Conservation (phyloP, 1,140 invertebrate species). For the Tenebrio molitor region DNA sequence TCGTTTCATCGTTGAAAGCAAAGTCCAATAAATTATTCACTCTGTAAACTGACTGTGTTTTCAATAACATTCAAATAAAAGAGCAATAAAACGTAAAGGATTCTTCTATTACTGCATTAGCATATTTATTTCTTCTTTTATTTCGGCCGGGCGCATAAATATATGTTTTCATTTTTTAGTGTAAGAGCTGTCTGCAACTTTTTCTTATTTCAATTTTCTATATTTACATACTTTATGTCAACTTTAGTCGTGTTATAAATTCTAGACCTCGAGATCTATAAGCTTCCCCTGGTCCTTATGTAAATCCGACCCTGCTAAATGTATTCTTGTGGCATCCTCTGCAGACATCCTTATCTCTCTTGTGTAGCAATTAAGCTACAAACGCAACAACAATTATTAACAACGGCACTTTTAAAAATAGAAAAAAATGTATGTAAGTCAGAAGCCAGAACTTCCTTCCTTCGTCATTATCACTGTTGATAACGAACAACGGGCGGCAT, state of each 20-base stretch:
- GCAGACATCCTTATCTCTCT: conserved; percentile 5
- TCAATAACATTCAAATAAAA: neutral
- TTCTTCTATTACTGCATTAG: neutral
- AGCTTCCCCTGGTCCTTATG: conserved; percentile 8
- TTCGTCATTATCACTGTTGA: conserved; percentile 24
- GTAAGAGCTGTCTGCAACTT: neutral
- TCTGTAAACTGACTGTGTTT: too few species aligned
- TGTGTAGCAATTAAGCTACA: conserved; percentile 26
- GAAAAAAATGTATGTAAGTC: conserved; percentile 46
- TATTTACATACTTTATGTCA: conserved; percentile 2
- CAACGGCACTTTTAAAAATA: conserved; percentile 38
- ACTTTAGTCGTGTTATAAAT: conserved; percentile 2
- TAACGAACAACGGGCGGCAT: conserved; percentile 24
- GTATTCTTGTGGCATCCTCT: conserved; percentile 16
- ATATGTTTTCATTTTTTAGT: neutral
- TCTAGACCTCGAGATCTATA: conserved; percentile 12
- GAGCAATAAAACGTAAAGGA: neutral
- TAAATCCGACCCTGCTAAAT: conserved; percentile 18
- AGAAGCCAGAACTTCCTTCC: conserved; percentile 52
- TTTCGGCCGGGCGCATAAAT: neutral
- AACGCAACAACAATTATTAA: conserved; percentile 43
- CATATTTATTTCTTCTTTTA: neutral
- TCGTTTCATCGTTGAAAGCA: neutral
- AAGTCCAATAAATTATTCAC: too few species aligned
- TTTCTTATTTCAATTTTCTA: neutral